Base-by-base conservation (phyloP, 2,888 invertebrate species). In the Agonopterix arenella region DNA sequence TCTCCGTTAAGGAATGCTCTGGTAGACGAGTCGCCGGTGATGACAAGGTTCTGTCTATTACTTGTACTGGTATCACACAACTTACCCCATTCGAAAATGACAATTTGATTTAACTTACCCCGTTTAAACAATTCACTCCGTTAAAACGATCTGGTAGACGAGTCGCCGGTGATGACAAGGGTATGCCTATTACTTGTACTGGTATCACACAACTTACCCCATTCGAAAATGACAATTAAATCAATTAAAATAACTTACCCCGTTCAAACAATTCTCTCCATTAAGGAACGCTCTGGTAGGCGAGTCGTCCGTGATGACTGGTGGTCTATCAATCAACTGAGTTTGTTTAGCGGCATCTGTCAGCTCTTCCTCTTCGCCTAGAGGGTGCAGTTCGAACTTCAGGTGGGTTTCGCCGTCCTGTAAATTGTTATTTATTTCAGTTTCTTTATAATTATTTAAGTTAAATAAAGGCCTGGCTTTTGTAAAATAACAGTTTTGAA, bases 221-320 rank as follows among this genome's bases (percentile, higher is more conserved):
- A 80, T 8, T 90, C 84, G 18, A 18, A n/a, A n/a, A n/a, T n/a
- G n/a, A n/a, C n/a, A n/a, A n/a, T n/a, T n/a, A n/a, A n/a, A n/a
- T n/a, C 4, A 18, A 9, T 40, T 9, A 40, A n/a, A 40, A 2
- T 40, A 2, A 77, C 91, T 88, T 80, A 96, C 96, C 64, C 98
- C 98, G 68, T 93, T 93, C 3, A 98, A 85, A 71, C 98, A 98
- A 68, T 95, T 93, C 60, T 94, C 94, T 28, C 96, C 97, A 56
- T 92, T 93, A 1, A 98, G 84, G 69, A 98, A 97, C 44, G 93
- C 94, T 54, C 93, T 89, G 0, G 97, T 93, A 0, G 96, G 93
- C 44, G 93, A 92, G 43, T 93, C 90, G 71, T 96, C 94, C 1
- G 64, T 66, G 0, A 81, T 64, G 0, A 71, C 61, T 0, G 76